Evolutionary conservation across 1,140 invertebrate species (phyloP).

Genomic region (Drosophila kepulauana): DNA sequence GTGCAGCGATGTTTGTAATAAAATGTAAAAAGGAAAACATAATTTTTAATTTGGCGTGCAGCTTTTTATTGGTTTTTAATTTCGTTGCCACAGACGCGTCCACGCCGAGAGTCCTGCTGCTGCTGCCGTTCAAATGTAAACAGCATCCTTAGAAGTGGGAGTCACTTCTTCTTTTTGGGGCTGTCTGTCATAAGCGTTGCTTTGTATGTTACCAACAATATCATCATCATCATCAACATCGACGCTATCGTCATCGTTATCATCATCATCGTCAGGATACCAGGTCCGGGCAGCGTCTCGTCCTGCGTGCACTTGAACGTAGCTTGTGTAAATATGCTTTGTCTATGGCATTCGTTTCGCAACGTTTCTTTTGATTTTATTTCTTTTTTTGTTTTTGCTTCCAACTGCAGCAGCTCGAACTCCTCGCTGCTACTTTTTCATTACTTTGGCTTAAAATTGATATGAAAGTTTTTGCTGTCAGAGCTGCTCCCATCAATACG

Average conservation of each 20-base stretch:
- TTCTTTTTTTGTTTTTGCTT: constrained; percentile 14
- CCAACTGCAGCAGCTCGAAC: constrained; percentile 8
- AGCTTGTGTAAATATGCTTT: constrained; percentile 77
- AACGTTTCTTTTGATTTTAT: constrained; percentile 52
- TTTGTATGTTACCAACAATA: constrained; percentile 71
- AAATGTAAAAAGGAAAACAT: constrained; percentile 72
- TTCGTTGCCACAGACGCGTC: constrained; percentile 65
- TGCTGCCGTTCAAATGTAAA: constrained; percentile 61
- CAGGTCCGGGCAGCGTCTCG: constrained; percentile 40
- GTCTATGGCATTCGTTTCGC: constrained; percentile 66
- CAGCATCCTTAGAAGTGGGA: constrained; percentile 70
- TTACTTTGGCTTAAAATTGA: constrained; percentile 83
- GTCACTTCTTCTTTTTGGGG: constrained; percentile 7
- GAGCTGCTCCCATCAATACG: constrained; percentile 69
- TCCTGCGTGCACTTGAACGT: constrained; percentile 53
- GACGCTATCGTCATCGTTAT: background rate
- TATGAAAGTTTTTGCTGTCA: constrained; percentile 75
- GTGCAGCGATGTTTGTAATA: constrained; percentile 33
- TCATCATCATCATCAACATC: constrained; percentile 51
- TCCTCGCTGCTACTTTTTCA: constrained; percentile 74
- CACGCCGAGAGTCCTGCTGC: constrained; percentile 22
- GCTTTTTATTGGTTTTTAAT: constrained; percentile 83
- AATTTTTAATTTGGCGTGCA: constrained; percentile 78
- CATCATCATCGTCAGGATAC: constrained; percentile 17
- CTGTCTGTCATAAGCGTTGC: constrained; percentile 71